Percentiles rank a stretch among this genome's conserved stretches.
These are phyloP conservation scores for Scelioninae gen. 1 DNA, from an alignment of 2,888 invertebrate genomes.

Conservation along the genomic window DNA sequence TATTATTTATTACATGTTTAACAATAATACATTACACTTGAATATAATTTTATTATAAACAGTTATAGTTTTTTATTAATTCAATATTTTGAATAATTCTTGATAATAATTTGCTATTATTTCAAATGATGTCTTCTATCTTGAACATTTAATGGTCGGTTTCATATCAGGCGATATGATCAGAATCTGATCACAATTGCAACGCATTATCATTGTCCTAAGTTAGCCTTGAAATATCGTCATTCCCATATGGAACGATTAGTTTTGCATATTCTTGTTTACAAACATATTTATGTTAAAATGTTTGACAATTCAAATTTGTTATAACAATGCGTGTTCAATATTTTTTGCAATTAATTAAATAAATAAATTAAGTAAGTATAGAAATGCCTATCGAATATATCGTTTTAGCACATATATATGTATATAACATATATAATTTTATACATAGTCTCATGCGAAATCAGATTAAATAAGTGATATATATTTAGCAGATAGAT, in stretches of 20 bases:
- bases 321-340: not conserved
- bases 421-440: too few species aligned
- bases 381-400: too few species aligned
- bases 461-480: too few species aligned
- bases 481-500: too few species aligned
- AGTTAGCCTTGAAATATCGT: not conserved
- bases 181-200: slow-evolving; percentile 17
- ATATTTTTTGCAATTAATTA: too few species aligned
- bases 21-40: too few species aligned
- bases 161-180: slow-evolving; percentile 14
- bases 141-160: not conserved
- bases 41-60: too few species aligned
- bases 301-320: not conserved
- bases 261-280: slow-evolving; percentile 18
- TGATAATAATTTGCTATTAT: not conserved
- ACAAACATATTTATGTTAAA: not conserved
- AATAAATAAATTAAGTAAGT: too few species aligned
- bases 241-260: slow-evolving; percentile 6
- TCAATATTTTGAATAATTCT: not conserved
- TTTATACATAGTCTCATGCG: too few species aligned
- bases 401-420: too few species aligned
- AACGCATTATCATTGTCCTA: slow-evolving; percentile 27
- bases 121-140: not conserved
- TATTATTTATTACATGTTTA: too few species aligned
- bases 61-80: not conserved